Evolutionary conservation across 2,888 invertebrate species (phyloP), one percentile per base, ranked within the genome.

Genomic region (Sepiola atlantica): DNA sequence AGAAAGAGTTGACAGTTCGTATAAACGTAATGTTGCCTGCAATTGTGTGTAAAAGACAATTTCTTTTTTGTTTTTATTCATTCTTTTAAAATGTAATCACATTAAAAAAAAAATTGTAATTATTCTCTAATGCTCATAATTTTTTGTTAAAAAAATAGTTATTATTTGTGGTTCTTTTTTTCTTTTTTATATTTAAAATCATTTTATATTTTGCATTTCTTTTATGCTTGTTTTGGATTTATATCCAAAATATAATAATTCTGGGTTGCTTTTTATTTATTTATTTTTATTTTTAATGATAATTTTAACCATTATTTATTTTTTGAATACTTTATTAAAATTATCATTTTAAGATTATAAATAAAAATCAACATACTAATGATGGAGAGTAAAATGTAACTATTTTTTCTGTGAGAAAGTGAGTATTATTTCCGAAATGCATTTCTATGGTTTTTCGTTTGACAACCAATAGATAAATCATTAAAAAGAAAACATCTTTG

Each of bases 1-100:
- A 77, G 77, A 77, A 77, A 77, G 77, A 77, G 77, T n/a, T 77
- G 77, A 77, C 77, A 77, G 77, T 77, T 77, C 77, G 28, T 77
- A 77, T 77, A 77, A 77, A 77, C 77, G 28, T 77, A 77, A 28
- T 77, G 77, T 77, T 28, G 77, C 77, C 28, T 77, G 77, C 77
- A 77, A 77, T 77, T n/a, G 77, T 77, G 77, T 77, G 77, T 77
- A 77, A 77, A 77, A 77, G 77, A 77, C 77, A 57, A 21, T 57
- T 21, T 57, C 20, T 77, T 77, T 21, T 21, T 61, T 61, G 24
- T 61, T 61, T 77, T 77, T 77, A 77, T 14, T 77, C 77, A 77
- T 77, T n/a, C 28, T 77, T 77, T 77, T 77, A 77, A 61, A 77
- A 77, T 77, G n/a, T 77, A 77, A 77, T 77, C 77, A 77, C n/a